Conservation (phyloP, 2,888 invertebrate genomes). For the Agrochola macilenta region DNA sequence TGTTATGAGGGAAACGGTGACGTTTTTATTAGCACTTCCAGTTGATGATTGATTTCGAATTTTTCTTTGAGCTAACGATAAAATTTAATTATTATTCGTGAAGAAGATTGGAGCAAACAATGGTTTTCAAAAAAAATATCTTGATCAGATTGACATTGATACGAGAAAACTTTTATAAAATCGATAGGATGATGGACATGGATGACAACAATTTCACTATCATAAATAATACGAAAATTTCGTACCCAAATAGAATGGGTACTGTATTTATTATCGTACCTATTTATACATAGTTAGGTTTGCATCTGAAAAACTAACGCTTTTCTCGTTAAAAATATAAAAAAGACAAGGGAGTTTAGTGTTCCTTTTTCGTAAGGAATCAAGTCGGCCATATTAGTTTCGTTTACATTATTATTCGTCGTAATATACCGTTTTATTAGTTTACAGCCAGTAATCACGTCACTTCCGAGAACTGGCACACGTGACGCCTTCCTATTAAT, state of each 20-base stretch:
- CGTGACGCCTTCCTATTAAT: constrained; percentile 73
- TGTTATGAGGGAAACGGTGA: constrained; percentile 9
- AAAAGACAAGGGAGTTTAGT: constrained; percentile 14
- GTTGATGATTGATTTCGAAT: constrained; percentile 14
- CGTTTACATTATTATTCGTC: constrained; percentile 56
- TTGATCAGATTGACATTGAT: background rate
- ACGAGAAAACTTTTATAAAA: background rate
- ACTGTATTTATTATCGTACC: too few relatives aligned
- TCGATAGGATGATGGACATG: background rate
- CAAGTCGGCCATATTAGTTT: constrained; percentile 42
- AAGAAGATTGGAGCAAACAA: background rate
- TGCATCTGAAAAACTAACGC: background rate
- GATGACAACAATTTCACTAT: background rate
- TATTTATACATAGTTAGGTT: background rate
- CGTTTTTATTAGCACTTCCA: constrained; percentile 42
- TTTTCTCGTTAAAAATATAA: background rate
- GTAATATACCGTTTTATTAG: constrained; percentile 82
- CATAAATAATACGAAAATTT: background rate
- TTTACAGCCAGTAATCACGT: constrained; percentile 86
- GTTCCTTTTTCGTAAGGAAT: constrained; percentile 25
- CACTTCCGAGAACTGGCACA: constrained; percentile 84
- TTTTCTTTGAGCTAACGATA: background rate
- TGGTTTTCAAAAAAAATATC: background rate
- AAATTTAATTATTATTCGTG: background rate
- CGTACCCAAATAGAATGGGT: background rate